Conservation (phyloP, 2,888 invertebrate genomes). For the Diloba caeruleocephala region DNA sequence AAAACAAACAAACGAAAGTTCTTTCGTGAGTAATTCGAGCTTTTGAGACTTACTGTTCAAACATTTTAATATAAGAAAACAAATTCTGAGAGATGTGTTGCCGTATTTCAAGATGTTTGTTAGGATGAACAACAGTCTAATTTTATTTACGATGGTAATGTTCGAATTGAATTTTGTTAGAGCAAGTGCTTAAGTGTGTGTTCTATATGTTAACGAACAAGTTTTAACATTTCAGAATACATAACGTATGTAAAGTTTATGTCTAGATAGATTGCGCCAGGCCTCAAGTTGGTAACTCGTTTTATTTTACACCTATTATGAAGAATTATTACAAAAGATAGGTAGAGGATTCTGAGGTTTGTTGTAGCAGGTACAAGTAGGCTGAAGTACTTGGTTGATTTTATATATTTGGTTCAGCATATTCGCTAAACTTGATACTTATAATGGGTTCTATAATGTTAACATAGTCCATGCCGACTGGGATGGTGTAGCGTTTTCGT, state of each 20-base stretch:
- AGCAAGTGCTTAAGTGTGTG: neutral
- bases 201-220: neutral
- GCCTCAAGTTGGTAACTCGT: constrained; percentile 15
- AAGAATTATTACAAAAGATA: constrained; percentile 9
- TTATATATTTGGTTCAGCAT: too few species aligned
- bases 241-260: constrained; percentile 4
- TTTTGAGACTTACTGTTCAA: too few species aligned
- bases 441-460: too few species aligned
- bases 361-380: too few species aligned
- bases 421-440: too few species aligned
- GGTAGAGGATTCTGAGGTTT: too few species aligned
- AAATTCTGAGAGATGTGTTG: neutral
- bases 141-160: neutral
- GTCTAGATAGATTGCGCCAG: constrained; percentile 1
- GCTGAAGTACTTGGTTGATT: too few species aligned
- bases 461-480: too few species aligned
- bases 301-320: constrained; percentile 4
- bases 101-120: constrained; percentile 3
- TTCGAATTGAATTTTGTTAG: neutral
- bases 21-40: constrained; percentile 33
- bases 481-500: too few species aligned
- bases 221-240: neutral
- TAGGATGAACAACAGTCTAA: neutral
- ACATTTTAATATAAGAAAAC: constrained; percentile 1
- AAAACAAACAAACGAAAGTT: constrained; percentile 55